Evolutionary conservation across 2,113 vertebrate species (phyloP).

Genomic region (Nymphicus hollandicus): DNA sequence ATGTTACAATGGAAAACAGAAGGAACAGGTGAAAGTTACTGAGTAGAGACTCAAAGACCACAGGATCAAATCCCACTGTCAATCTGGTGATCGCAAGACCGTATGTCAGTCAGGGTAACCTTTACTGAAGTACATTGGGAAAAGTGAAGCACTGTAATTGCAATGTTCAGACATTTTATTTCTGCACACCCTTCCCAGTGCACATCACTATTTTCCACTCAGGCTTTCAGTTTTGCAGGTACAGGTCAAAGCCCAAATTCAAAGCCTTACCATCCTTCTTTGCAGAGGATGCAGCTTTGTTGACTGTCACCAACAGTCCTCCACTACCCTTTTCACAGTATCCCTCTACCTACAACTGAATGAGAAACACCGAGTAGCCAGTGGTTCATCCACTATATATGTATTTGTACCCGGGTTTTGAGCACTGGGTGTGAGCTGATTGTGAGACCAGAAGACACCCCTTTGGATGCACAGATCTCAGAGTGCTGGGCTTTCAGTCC

Average conservation of each 20-base stretch:
- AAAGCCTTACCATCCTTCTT: not conserved
- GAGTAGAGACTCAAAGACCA: not conserved
- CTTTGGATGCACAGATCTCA: not conserved
- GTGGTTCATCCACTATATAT: not conserved
- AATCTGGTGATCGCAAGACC: fast-evolving
- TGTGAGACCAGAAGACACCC: not conserved
- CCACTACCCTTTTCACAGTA: not conserved
- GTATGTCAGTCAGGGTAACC: not conserved
- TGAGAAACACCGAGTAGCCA: not conserved
- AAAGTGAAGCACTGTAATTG: not conserved
- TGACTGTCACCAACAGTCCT: too few relatives aligned
- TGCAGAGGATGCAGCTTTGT: not conserved
- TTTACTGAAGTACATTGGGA: not conserved
- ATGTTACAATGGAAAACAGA: not conserved
- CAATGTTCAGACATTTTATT: not conserved
- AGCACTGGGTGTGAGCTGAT: not conserved
- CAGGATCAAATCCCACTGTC: not conserved
- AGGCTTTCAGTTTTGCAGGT: not conserved
- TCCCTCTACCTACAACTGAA: not conserved
- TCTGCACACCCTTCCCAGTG: not conserved
- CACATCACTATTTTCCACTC: not conserved
- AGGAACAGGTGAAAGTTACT: not conserved
- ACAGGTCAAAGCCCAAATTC: not conserved
- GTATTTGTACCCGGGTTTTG: not conserved
- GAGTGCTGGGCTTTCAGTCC: not conserved